A percentile compares a stretch with the other conserved stretches of the same genome.
phyloP scores from a whole-genome alignment of 1,140 invertebrate genomes.

The Prorops nasuta region DNA sequence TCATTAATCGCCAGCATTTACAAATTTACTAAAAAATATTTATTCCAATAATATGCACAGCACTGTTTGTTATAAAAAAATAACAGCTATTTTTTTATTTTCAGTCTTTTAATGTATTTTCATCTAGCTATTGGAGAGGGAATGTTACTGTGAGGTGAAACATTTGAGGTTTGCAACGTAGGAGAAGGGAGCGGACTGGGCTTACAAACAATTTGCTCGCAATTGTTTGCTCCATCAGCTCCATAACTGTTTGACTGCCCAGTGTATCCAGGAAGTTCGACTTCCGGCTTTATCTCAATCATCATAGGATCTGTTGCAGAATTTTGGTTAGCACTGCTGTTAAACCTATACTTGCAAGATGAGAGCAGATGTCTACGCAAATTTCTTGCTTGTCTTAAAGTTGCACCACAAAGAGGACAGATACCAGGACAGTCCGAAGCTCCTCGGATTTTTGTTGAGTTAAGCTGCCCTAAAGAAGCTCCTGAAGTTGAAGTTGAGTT shows the following conservation, averaged over 20 bases:
- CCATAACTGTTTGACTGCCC: conserved; percentile 31
- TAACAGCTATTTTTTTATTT: conserved; percentile 13
- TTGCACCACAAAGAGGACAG: conserved; percentile 62
- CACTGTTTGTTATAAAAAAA: conserved; percentile 2
- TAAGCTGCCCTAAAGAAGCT: conserved; percentile 10
- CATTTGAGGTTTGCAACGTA: conserved; percentile 34
- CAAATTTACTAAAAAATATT: no score
- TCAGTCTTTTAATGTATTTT: conserved; percentile 18
- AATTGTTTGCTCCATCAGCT: conserved; percentile 42
- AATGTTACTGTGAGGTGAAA: conserved; percentile 43
- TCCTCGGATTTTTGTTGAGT: conserved; percentile 50
- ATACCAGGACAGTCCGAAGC: conserved; percentile 65
- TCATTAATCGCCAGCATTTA: no score
- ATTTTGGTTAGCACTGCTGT: conserved; percentile 34
- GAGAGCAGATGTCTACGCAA: conserved; percentile 59
- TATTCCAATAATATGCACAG: no score
- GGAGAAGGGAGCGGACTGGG: conserved; percentile 47
- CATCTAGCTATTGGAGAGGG: conserved; percentile 51
- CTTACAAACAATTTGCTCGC: conserved; percentile 52
- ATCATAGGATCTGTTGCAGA: conserved; percentile 31
- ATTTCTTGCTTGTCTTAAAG: conserved; percentile 61
- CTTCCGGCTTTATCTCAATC: conserved; percentile 46
- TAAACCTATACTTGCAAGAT: conserved; percentile 52
- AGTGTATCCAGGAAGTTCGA: conserved; percentile 38
- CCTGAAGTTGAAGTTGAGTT: conserved; percentile 13